These are phyloP conservation scores for Falco columbarius DNA, from an alignment of 2,797 vertebrate species.

Conservation along the genomic window DNA sequence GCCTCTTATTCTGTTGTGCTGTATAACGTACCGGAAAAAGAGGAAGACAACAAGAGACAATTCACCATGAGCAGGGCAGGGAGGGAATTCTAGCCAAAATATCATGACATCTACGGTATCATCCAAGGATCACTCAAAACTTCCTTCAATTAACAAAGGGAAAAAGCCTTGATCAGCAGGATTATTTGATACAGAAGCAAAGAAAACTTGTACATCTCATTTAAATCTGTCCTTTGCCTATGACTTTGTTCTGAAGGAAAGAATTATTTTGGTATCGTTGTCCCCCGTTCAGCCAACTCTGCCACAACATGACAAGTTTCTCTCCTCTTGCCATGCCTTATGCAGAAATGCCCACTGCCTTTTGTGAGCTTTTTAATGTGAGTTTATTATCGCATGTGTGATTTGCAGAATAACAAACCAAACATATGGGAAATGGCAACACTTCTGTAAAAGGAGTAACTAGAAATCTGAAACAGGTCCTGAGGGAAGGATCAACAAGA, in stretches of 20 bases:
- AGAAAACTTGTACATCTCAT: not conserved
- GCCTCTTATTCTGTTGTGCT: not conserved
- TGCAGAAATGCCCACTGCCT: not conserved
- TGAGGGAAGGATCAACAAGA: not conserved
- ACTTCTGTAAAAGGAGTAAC: not conserved
- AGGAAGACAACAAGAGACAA: not conserved
- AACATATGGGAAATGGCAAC: not conserved
- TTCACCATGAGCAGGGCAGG: not conserved
- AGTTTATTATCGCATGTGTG: not conserved
- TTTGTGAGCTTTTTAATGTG: not conserved
- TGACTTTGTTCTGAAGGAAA: not conserved
- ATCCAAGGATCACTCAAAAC: not conserved
- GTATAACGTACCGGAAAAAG: not conserved
- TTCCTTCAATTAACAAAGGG: not conserved
- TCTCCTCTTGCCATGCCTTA: not conserved
- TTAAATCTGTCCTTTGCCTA: not conserved
- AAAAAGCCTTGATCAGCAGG: not conserved
- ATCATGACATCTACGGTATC: not conserved
- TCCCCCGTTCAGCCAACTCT: not conserved
- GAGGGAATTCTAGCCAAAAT: not conserved
- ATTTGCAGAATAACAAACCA: not conserved
- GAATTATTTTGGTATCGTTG: not conserved
- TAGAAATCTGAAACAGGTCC: not conserved
- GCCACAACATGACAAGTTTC: not conserved
- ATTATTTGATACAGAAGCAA: not conserved